phyloP scores from a whole-genome alignment of 1,140 invertebrate species.

The Drosophila tsacasi region DNA sequence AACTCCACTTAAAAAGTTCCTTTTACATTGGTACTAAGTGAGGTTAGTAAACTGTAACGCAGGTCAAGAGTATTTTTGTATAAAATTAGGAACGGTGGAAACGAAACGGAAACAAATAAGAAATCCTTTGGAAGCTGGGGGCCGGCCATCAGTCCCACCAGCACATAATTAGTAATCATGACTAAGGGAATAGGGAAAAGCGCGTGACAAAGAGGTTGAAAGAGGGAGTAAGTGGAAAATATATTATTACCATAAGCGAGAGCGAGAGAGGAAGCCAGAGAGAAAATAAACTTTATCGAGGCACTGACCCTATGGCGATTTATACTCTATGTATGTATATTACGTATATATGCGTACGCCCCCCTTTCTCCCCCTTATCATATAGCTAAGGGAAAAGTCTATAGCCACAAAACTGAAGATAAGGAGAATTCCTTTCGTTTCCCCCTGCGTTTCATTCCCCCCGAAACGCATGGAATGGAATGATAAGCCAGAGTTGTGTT shows the following conservation, averaged over 20 bases:
- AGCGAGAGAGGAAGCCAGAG: not conserved
- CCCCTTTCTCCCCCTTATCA: constrained; percentile 36
- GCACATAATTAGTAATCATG: constrained; percentile 42
- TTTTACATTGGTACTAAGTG: too few species aligned
- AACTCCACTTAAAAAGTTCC: too few species aligned
- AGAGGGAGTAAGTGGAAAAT: not conserved
- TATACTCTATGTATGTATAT: constrained; percentile 37
- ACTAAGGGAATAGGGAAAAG: constrained; percentile 31
- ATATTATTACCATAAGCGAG: not conserved
- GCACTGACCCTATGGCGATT: constrained; percentile 52
- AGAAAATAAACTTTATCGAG: constrained; percentile 55
- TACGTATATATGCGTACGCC: constrained; percentile 8
- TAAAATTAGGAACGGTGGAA: not conserved
- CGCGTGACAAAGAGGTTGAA: constrained; percentile 19
- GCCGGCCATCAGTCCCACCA: constrained; percentile 22
- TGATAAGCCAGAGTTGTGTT: constrained; percentile 42
- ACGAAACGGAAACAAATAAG: not conserved
- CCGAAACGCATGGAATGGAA: constrained; percentile 7
- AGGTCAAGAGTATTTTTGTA: not conserved
- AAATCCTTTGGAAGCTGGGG: constrained; percentile 2
- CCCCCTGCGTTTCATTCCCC: too few species aligned
- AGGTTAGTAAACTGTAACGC: too few species aligned
- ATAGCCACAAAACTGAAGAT: constrained; percentile 44
- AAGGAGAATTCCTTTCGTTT: constrained; percentile 32
- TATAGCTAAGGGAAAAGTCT: constrained; percentile 38